A percentile compares a stretch with the other conserved stretches of the same genome.
These are phyloP conservation scores for Montipora efflorescens DNA, from an alignment of 64 coral and sea anemone genomes.

Conservation along the genomic window DNA sequence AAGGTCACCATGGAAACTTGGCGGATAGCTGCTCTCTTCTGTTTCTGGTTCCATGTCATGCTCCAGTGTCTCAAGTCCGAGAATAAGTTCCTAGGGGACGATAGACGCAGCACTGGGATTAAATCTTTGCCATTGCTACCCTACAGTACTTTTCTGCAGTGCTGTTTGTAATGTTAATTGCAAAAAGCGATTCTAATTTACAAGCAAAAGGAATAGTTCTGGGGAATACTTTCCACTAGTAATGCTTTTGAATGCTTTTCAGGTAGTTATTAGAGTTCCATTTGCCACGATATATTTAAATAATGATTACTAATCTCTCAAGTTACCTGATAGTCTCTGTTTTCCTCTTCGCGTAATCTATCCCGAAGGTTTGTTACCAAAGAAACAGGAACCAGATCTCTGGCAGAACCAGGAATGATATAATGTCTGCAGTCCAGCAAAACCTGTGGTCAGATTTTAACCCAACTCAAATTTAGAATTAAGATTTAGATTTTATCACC, in stretches of 20 bases:
- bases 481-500: too few species aligned
- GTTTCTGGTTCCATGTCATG: constrained; percentile 58
- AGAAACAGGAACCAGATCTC: constrained; percentile 82
- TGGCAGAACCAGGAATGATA: constrained; percentile 78
- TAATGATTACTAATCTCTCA: too few species aligned
- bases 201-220: too few species aligned
- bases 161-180: neutral
- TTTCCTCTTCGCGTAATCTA: constrained; percentile 29
- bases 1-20: constrained; percentile 47
- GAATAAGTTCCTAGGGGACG: constrained; percentile 29
- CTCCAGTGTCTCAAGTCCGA: constrained; percentile 65
- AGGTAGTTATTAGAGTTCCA: too few species aligned
- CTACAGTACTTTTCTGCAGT: neutral
- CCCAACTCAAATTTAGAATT: neutral
- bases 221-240: too few species aligned
- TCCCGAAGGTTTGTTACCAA: constrained; percentile 65
- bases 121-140: too few species aligned
- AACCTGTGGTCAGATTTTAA: constrained; percentile 35
- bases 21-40: constrained; percentile 23
- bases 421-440: constrained; percentile 57
- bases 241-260: too few species aligned
- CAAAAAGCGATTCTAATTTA: too few species aligned
- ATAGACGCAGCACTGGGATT: neutral
- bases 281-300: too few species aligned
- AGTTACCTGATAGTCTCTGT: neutral